Evolutionary conservation across 2,888 invertebrate species (phyloP).

Genomic region (Amphipoea lucens): DNA sequence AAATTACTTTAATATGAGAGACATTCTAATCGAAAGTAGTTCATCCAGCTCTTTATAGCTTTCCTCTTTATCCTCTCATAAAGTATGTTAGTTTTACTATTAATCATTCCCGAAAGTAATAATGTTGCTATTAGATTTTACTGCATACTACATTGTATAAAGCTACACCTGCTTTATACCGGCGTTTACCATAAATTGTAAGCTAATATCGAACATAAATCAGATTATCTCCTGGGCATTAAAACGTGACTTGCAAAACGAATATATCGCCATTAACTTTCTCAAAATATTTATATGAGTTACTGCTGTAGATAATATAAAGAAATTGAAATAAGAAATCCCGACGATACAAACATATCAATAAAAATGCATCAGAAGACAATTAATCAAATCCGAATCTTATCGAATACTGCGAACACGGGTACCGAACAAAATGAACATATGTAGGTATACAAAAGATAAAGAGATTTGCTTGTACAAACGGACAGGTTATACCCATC

Average conservation of each 20-base stretch:
- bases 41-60: neutral
- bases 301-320: conserved; percentile 23
- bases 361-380: conserved; percentile 29
- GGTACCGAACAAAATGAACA: conserved; percentile 44
- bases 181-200: conserved; percentile 17
- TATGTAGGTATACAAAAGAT: conserved; percentile 43
- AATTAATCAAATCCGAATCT: conserved; percentile 39
- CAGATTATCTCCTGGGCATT: conserved; percentile 8
- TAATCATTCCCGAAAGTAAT: conserved; percentile 20
- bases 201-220: conserved; percentile 23
- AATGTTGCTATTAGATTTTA: conserved; percentile 37
- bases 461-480: conserved; percentile 54
- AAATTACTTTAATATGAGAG: neutral
- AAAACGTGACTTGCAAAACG: conserved; percentile 10
- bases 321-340: conserved; percentile 6
- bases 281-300: conserved; percentile 32
- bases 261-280: conserved; percentile 4
- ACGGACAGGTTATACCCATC: conserved; percentile 52
- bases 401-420: conserved; percentile 15
- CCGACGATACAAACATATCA: neutral
- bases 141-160: conserved; percentile 26
- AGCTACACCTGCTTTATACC: neutral
- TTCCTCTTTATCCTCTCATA: conserved; percentile 14
- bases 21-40: neutral
- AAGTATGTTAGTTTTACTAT: conserved; percentile 18